Percentiles rank a stretch among this genome's conserved stretches.
Evolutionary conservation across 2,888 invertebrate species (phyloP).

Genomic region (Leptopterna dolabrata): DNA sequence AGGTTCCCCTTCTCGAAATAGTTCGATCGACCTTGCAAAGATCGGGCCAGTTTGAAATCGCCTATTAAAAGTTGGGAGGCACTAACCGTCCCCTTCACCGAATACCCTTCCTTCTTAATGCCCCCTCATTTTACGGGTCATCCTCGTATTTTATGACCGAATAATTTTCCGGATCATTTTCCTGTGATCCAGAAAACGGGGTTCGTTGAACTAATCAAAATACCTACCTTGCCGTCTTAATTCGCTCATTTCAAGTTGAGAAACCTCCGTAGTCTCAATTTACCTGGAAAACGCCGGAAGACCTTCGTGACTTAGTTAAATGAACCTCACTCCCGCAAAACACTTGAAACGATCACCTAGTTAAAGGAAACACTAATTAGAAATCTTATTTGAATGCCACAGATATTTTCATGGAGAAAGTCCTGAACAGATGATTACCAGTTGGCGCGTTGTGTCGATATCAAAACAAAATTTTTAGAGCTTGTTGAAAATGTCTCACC

Average conservation of each 20-base stretch:
- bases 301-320: neutral
- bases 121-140: conserved; percentile 29
- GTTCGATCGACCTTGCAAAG: neutral
- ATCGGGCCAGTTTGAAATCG: conserved; percentile 1
- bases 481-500: no score
- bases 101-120: conserved; percentile 1
- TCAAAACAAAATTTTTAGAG: no score
- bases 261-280: neutral
- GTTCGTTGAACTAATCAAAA: conserved; percentile 18
- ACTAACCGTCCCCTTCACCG: neutral
- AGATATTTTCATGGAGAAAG: no score
- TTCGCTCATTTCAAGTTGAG: neutral
- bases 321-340: no score
- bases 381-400: no score
- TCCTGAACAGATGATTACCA: no score
- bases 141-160: conserved; percentile 4
- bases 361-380: no score
- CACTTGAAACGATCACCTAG: no score
- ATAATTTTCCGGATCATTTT: conserved; percentile 11
- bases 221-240: neutral
- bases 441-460: no score
- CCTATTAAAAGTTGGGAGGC: conserved; percentile 36
- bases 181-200: neutral
- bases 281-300: neutral
- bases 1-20: neutral